phyloP scores from a whole-genome alignment of 2,888 invertebrate genomes.

The Osmoderma eremita region DNA sequence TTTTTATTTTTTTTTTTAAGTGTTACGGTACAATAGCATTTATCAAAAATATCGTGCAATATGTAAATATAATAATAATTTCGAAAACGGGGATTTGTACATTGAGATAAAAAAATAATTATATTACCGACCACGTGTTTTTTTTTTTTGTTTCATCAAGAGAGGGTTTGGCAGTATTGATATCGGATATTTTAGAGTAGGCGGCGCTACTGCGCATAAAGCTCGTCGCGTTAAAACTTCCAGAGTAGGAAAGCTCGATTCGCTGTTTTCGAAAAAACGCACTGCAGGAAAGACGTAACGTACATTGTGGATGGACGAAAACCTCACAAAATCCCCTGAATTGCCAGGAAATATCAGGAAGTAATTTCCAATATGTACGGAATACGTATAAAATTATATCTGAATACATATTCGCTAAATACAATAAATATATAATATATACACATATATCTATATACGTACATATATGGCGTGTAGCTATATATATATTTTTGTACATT shows the following conservation, averaged over 20 bases:
- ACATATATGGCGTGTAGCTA: constrained; percentile 25
- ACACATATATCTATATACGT: not conserved
- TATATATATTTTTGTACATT: constrained; percentile 40
- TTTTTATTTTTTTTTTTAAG: too few species aligned
- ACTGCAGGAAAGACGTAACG: constrained; percentile 32
- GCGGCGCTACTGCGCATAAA: constrained; percentile 53
- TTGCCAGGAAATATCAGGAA: not conserved
- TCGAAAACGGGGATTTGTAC: constrained; percentile 1
- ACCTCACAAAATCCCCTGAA: not conserved
- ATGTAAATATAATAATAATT: too few species aligned
- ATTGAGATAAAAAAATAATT: constrained; percentile 38
- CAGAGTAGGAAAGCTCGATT: constrained; percentile 34
- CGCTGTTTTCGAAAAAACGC: constrained; percentile 36
- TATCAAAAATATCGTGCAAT: too few species aligned
- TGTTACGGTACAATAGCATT: too few species aligned
- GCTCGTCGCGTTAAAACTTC: constrained; percentile 36
- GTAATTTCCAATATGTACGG: constrained; percentile 4
- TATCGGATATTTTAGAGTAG: constrained; percentile 59
- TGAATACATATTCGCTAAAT: constrained; percentile 14
- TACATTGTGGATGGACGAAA: constrained; percentile 7
- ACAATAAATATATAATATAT: constrained; percentile 14
- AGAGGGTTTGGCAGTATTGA: constrained; percentile 58
- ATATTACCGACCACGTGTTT: constrained; percentile 59
- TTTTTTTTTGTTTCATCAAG: constrained; percentile 52
- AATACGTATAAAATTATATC: not conserved